Evolutionary conservation across 2,113 vertebrate species (phyloP).

Genomic region (Mormyrus iriodes): DNA sequence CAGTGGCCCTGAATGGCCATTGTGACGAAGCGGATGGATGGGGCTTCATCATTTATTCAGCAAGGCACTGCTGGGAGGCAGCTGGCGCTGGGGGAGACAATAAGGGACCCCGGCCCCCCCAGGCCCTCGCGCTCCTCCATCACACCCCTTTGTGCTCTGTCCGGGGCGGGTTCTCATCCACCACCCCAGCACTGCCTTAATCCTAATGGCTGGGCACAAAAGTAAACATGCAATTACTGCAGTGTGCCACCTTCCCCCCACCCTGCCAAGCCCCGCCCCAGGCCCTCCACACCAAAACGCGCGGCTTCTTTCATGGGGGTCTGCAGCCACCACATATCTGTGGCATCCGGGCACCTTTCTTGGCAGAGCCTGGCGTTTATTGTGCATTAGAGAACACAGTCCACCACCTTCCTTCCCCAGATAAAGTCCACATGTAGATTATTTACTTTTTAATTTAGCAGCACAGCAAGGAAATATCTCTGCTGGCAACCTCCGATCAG

Average conservation of each 20-base stretch:
- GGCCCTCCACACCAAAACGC: neutral
- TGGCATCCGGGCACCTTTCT: neutral
- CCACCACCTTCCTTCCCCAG: neutral
- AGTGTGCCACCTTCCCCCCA: neutral
- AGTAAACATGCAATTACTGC: constrained; percentile 10
- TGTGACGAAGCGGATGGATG: constrained; percentile 55
- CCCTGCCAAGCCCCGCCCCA: neutral
- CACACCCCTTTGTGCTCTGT: neutral
- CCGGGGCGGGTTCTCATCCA: constrained; percentile 31
- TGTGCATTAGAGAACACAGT: neutral
- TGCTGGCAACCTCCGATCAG: neutral
- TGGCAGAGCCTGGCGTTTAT: neutral
- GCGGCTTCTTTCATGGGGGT: neutral
- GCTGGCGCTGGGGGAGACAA: constrained; percentile 53
- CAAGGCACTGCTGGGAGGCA: constrained; percentile 50
- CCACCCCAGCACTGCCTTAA: constrained; percentile 27
- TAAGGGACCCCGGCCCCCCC: constrained; percentile 37
- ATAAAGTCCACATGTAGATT: neutral
- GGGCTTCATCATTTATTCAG: constrained; percentile 67
- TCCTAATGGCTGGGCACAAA: neutral
- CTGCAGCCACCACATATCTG: neutral
- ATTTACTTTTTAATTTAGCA: neutral
- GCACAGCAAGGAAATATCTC: neutral
- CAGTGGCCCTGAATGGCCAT: constrained; percentile 41
- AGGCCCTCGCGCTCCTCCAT: neutral